A percentile compares a stretch with the other conserved stretches of the same genome.
Evolutionary conservation across 1,140 invertebrate species (phyloP).

Genomic region (Drosophila insularis): DNA sequence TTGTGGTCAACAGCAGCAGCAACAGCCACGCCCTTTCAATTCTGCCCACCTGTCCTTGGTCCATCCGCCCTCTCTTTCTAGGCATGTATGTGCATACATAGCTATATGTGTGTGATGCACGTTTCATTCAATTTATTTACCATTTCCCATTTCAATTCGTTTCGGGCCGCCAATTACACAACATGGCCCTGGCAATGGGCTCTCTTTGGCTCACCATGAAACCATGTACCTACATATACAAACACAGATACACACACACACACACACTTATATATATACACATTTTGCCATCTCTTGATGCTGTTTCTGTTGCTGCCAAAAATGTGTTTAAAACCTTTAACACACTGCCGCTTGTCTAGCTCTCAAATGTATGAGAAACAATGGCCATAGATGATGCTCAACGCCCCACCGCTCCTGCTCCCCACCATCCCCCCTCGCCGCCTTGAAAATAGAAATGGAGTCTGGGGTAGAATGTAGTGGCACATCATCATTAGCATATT

Average conservation of each 20-base stretch:
- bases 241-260: not conserved
- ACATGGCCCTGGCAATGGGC: conserved; percentile 47
- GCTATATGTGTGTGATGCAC: conserved; percentile 42
- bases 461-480: conserved; percentile 20
- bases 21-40: conserved; percentile 27
- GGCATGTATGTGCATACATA: not conserved
- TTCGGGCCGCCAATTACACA: conserved; percentile 75
- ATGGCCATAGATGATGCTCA: conserved; percentile 2
- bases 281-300: not conserved
- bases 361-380: conserved; percentile 1
- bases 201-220: conserved; percentile 19
- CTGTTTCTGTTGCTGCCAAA: not conserved
- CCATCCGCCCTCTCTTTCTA: not conserved
- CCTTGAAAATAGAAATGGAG: not conserved
- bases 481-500: conserved; percentile 76
- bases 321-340: conserved; percentile 18
- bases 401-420: too few species aligned
- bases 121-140: conserved; percentile 78
- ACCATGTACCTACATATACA: not conserved
- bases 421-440: too few species aligned
- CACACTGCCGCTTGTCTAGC: conserved; percentile 13
- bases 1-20: conserved; percentile 69
- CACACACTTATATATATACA: not conserved
- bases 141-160: conserved; percentile 79
- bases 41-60: conserved; percentile 17